Conservation (phyloP, 1,140 invertebrate genomes). For the Olivierus martensii region DNA sequence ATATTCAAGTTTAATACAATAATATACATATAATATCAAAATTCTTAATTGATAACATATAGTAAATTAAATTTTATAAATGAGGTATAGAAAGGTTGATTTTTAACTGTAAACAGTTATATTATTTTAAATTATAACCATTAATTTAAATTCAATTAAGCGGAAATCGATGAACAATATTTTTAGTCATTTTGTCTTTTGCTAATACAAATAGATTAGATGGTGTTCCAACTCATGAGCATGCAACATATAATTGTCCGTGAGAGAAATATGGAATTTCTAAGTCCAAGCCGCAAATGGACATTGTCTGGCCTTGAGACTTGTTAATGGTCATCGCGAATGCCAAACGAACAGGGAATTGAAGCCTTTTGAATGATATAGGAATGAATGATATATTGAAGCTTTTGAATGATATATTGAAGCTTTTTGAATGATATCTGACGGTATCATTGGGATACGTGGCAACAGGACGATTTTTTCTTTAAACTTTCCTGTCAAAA, state of each 20-base stretch:
- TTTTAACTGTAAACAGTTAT: too few species aligned
- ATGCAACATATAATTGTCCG: slow-evolving; percentile 14
- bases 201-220: not conserved
- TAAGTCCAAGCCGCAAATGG: too few species aligned
- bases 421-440: too few species aligned
- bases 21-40: too few species aligned
- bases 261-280: slow-evolving; percentile 9
- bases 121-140: too few species aligned
- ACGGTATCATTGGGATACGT: not conserved
- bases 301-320: slow-evolving; percentile 35
- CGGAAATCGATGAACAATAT: too few species aligned
- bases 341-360: slow-evolving; percentile 35
- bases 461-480: not conserved
- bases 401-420: slow-evolving; percentile 28
- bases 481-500: not conserved
- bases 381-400: slow-evolving; percentile 33
- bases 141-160: too few species aligned
- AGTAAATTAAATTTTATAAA: too few species aligned
- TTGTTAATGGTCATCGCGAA: slow-evolving; percentile 44
- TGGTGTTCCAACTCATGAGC: not conserved
- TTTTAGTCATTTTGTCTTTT: too few species aligned
- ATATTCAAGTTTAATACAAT: too few species aligned
- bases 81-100: too few species aligned
- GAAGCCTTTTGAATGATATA: slow-evolving; percentile 31
- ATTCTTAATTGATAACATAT: too few species aligned